A percentile compares a stretch with the other conserved stretches of the same genome.
These are phyloP conservation scores for Muntiacus reevesi DNA, from an alignment of 2,113 vertebrate genomes.

Conservation along the genomic window DNA sequence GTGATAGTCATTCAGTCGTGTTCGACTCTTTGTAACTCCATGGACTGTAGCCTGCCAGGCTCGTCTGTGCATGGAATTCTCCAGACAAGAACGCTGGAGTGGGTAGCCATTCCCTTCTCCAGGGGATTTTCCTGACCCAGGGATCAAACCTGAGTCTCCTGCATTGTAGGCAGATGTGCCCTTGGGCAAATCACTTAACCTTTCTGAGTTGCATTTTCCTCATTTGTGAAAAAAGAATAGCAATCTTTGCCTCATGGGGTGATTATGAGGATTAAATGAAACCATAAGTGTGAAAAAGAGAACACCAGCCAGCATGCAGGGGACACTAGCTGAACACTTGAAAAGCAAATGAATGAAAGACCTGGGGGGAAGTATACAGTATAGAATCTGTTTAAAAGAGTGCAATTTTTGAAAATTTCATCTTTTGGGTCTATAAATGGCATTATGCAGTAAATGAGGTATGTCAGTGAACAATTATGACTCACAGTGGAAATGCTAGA, in stretches of 20 bases:
- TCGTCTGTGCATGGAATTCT: background rate
- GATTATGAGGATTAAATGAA: background rate
- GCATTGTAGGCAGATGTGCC: background rate
- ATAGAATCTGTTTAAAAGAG: background rate
- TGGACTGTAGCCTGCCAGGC: background rate
- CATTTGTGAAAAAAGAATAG: background rate
- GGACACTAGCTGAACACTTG: background rate
- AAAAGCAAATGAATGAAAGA: background rate
- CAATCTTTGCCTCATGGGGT: background rate
- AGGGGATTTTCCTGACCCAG: background rate
- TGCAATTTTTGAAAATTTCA: background rate
- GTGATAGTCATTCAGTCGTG: background rate
- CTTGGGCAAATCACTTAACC: background rate
- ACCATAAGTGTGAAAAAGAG: background rate
- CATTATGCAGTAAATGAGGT: slow-evolving; percentile 27
- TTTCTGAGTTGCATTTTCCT: background rate
- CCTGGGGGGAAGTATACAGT: background rate
- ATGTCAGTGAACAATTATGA: slow-evolving; percentile 34
- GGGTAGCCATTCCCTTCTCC: background rate
- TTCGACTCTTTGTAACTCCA: background rate
- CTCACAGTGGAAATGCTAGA: slow-evolving; percentile 37
- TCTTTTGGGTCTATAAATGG: slow-evolving; percentile 32
- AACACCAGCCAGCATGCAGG: background rate
- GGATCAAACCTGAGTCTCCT: background rate
- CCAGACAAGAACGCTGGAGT: background rate